These are phyloP conservation scores for Trididemnum miniatum DNA, from an alignment of 23 tunicate genomes.

Conservation along the genomic window DNA sequence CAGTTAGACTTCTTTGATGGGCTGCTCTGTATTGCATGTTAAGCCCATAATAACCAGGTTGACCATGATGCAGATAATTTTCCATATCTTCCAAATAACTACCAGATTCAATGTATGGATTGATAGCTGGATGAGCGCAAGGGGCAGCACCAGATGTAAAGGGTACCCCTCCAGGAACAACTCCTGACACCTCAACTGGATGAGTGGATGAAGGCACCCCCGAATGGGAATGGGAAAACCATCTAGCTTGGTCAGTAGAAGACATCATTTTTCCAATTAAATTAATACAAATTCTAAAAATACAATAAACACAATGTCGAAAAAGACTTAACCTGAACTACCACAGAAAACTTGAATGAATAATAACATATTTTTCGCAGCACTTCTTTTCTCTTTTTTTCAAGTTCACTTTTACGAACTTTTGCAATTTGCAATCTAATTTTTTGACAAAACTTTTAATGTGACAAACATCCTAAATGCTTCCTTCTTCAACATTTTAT, in stretches of 20 bases:
- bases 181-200: slow-evolving; percentile 38
- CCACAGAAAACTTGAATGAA: no score
- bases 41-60: slow-evolving; percentile 59
- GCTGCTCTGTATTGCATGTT: slow-evolving; percentile 63
- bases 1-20: slow-evolving; percentile 65
- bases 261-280: slow-evolving; percentile 73
- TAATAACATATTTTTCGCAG: no score
- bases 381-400: no score
- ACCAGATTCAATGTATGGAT: slow-evolving; percentile 70
- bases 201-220: slow-evolving; percentile 37
- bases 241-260: slow-evolving; percentile 72
- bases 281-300: no score
- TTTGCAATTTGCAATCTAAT: no score
- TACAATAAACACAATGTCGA: no score
- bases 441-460: no score
- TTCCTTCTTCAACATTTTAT: no score
- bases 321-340: no score
- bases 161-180: slow-evolving; percentile 26
- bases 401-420: no score
- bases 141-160: slow-evolving; percentile 34
- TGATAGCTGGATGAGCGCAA: slow-evolving; percentile 46
- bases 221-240: slow-evolving; percentile 60
- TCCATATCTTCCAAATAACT: slow-evolving; percentile 68
- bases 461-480: no score
- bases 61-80: slow-evolving; percentile 60